These are phyloP conservation scores for Hafferia zeledoni DNA, from an alignment of 2,797 vertebrate species.

Conservation along the genomic window DNA sequence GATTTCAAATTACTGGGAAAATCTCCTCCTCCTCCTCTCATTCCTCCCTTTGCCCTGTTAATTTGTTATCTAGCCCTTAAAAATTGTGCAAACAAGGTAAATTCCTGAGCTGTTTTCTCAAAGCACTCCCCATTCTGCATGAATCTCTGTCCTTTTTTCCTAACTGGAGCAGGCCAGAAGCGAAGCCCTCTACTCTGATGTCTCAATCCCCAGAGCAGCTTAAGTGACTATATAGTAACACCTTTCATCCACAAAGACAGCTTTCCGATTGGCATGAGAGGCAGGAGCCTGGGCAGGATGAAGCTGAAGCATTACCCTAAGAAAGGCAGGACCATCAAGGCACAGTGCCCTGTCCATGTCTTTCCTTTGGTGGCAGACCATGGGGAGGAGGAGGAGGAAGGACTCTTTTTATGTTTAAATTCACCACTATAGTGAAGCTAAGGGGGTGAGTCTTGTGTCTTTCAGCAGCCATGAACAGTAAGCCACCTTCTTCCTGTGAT, in stretches of 20 bases:
- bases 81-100: background rate
- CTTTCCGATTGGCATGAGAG: background rate
- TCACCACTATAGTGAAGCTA: background rate
- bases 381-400: background rate
- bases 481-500: background rate
- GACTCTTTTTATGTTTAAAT: background rate
- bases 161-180: background rate
- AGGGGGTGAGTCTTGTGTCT: background rate
- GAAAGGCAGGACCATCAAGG: background rate
- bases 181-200: background rate
- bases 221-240: background rate
- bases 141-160: background rate
- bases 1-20: background rate
- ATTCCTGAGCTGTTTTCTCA: background rate
- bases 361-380: background rate
- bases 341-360: fast-evolving
- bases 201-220: background rate
- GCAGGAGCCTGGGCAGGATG: background rate
- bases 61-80: background rate
- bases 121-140: background rate
- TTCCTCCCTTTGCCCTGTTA: background rate
- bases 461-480: background rate
- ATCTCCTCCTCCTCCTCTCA: background rate
- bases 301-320: background rate
- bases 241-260: background rate